phyloP scores from a whole-genome alignment of 2,113 vertebrate genomes.

The Numenius arquata region DNA sequence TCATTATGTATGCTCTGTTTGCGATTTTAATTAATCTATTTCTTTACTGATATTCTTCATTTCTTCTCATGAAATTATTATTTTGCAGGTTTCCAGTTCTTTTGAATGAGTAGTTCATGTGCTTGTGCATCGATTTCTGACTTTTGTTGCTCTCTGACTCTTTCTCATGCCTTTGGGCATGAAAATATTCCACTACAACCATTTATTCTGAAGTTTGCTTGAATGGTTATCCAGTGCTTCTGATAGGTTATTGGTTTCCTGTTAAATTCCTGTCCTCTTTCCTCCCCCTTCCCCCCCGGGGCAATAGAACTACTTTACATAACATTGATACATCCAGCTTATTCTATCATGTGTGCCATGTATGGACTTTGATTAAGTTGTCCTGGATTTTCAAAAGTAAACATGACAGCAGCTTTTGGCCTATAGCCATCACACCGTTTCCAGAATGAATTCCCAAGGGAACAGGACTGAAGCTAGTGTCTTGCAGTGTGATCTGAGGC shows the following conservation, averaged over 20 bases:
- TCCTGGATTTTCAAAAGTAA: neutral
- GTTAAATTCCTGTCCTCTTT: neutral
- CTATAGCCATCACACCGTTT: neutral
- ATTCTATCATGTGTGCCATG: neutral
- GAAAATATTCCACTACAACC: neutral
- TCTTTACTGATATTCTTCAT: neutral
- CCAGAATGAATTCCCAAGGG: neutral
- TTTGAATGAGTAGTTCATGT: neutral
- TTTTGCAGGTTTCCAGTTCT: neutral
- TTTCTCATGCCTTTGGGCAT: neutral
- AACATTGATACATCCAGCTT: neutral
- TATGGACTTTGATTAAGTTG: neutral
- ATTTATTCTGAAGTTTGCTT: neutral
- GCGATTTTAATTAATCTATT: neutral
- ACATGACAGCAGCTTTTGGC: neutral
- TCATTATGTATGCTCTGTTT: neutral
- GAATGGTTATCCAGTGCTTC: neutral
- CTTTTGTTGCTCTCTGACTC: neutral
- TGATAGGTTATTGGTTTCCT: neutral
- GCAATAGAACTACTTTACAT: neutral
- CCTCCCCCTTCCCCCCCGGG: too few relatives aligned
- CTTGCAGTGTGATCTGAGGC: neutral
- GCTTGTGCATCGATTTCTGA: neutral
- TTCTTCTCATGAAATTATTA: neutral
- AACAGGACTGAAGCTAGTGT: neutral